Conservation (phyloP, 2,888 invertebrate species). For the Melangyna quadrimaculata region DNA sequence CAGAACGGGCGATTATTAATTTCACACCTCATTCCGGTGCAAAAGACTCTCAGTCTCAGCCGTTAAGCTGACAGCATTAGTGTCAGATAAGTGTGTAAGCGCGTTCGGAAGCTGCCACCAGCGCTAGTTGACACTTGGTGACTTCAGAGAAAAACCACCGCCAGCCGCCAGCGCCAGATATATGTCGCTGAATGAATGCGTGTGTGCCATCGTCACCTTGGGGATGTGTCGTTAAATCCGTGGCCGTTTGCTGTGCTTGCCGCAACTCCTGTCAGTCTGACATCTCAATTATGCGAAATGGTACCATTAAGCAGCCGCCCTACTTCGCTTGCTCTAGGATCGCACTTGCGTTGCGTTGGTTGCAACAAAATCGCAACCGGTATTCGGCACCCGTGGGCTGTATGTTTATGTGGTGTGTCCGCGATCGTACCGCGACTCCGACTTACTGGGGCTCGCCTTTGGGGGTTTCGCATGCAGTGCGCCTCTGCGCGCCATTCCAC, state of each 20-base stretch:
- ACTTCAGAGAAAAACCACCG: conserved; percentile 42
- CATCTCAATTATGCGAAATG: conserved; percentile 72
- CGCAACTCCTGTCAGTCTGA: conserved; percentile 62
- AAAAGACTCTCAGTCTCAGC: conserved; percentile 50
- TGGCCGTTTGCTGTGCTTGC: conserved; percentile 34
- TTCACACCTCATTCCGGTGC: conserved; percentile 64
- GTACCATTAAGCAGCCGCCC: conserved; percentile 66
- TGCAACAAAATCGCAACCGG: conserved; percentile 55
- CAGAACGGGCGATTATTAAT: conserved; percentile 67
- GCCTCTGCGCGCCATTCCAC: background rate
- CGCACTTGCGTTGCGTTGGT: background rate
- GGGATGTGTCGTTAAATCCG: conserved; percentile 53
- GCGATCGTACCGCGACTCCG: background rate
- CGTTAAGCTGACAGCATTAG: conserved; percentile 66
- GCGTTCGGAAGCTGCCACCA: conserved; percentile 49
- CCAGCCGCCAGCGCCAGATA: background rate
- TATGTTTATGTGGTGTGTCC: conserved; percentile 54
- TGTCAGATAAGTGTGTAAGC: conserved; percentile 63
- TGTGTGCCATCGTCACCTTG: conserved; percentile 64
- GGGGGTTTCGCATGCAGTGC: conserved; percentile 37
- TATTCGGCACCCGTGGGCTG: conserved; percentile 62
- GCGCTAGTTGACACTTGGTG: conserved; percentile 56
- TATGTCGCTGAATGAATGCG: conserved; percentile 30
- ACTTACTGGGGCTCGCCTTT: conserved; percentile 55
- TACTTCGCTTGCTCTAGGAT: background rate